Percentiles rank a stretch among this genome's conserved stretches.
Evolutionary conservation across 2,888 invertebrate genomes (phyloP).

Genomic region (Toxonevra muliebris): DNA sequence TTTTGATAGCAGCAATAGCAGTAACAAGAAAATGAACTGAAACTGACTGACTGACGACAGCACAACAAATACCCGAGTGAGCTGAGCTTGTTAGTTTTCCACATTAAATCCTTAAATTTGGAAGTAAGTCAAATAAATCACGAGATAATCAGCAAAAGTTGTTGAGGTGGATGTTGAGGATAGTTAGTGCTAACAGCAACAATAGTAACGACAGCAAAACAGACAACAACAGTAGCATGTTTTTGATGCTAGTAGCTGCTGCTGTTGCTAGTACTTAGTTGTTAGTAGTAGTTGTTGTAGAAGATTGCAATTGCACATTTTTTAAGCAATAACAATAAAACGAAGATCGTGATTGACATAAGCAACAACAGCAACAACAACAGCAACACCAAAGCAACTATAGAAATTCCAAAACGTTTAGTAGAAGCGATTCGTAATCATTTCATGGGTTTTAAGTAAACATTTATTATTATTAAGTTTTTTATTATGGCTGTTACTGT

Average conservation of each 20-base stretch:
- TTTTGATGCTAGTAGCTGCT: slow-evolving; percentile 15
- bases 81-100: slow-evolving; percentile 43
- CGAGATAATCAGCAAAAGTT: slow-evolving; percentile 43
- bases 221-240: slow-evolving; percentile 24
- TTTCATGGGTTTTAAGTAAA: slow-evolving; percentile 25
- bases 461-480: slow-evolving; percentile 25
- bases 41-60: background rate
- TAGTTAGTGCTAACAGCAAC: slow-evolving; percentile 28
- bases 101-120: slow-evolving; percentile 46
- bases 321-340: slow-evolving; percentile 44
- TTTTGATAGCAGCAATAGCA: slow-evolving; percentile 7
- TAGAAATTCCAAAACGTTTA: slow-evolving; percentile 14
- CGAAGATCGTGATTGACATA: slow-evolving; percentile 48
- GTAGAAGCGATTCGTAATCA: slow-evolving; percentile 12
- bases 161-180: slow-evolving; percentile 17
- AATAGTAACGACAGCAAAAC: slow-evolving; percentile 20
- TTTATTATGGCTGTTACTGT: slow-evolving; percentile 26
- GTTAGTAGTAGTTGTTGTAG: slow-evolving; percentile 27
- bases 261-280: slow-evolving; percentile 33
- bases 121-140: slow-evolving; percentile 46
- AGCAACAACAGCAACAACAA: slow-evolving; percentile 23
- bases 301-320: slow-evolving; percentile 26
- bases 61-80: background rate
- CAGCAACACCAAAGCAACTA: slow-evolving; percentile 22
- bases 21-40: background rate